Conservation (phyloP, 2,113 vertebrate species). For the Zapus hudsonius region DNA sequence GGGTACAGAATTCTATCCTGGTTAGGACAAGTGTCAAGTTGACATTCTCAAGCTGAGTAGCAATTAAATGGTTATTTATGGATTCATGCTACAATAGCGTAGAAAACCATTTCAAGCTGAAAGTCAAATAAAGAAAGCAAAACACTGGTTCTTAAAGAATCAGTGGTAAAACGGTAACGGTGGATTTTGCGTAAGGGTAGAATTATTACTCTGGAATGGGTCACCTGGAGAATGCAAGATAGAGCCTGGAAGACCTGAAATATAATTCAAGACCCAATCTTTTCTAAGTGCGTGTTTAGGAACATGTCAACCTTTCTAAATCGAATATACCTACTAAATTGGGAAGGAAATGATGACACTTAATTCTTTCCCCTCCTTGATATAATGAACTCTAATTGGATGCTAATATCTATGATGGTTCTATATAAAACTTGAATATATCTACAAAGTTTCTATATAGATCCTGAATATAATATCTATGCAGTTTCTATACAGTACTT, state of each 20-base stretch:
- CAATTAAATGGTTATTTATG: constrained; percentile 4
- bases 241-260: neutral
- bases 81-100: constrained; percentile 5
- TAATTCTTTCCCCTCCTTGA: neutral
- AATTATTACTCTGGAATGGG: neutral
- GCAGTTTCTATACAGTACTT: neutral
- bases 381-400: neutral
- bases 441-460: no score
- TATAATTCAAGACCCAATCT: neutral
- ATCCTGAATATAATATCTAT: no score
- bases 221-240: neutral
- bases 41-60: neutral
- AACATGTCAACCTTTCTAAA: neutral
- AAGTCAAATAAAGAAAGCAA: neutral
- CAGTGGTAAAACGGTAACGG: neutral
- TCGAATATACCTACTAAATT: constrained; percentile 8
- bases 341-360: neutral
- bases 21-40: constrained; percentile 15
- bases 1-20: no score
- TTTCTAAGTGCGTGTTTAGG: neutral
- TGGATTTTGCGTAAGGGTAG: neutral
- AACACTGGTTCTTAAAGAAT: neutral
- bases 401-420: neutral
- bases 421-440: neutral
- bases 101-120: constrained; percentile 9